Evolutionary conservation across 2,888 invertebrate species (phyloP), one percentile per base, ranked within the genome.

Genomic region (Dynastes tityus): DNA sequence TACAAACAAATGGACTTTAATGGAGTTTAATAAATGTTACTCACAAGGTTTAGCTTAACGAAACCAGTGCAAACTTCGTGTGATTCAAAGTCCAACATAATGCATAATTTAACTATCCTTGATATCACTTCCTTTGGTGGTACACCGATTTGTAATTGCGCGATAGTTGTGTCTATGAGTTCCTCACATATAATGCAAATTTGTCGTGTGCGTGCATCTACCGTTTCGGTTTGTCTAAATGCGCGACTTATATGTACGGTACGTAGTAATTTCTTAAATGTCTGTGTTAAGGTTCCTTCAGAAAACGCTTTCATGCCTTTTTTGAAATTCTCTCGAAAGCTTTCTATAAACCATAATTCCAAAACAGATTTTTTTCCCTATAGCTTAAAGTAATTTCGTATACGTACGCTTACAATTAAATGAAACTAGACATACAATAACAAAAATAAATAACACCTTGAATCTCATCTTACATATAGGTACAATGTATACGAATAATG

Each of bases 11-110:
- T 37, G 6, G 32, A 1, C 32, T 45, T 8, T 8, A 45, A 9
- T 37, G 4, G 37, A 11, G 9, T 45, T 45, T 11, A 37, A 37
- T 5, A 2, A 45, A 1, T 32, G 6, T 37, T 40, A 76, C 90
- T 88, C 89, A 94, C 94, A 87, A 91, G 85, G 85, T 94, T 93
- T 3, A 91, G 87, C 45, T 89, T 88, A 5, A 94, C 87, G 29
- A 92, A 87, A 13, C 93, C 93, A 0, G 86, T 83, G 83, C 95
- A 95, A 5, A 95, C 92, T n/a, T 87, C 87, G 6, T 89, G 86
- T 1, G 89, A 89, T 84, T 93, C 91, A 9, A 95, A 89, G 1
- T 92, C 89, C 2, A 94, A 84, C 0, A 87, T 82, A 0, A 87
- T 85, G 82, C 95, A 95, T 0, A 93, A 83, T 6, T 89, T 89